phyloP scores from a whole-genome alignment of 2,113 vertebrate genomes.

The Chrysochloris asiatica region DNA sequence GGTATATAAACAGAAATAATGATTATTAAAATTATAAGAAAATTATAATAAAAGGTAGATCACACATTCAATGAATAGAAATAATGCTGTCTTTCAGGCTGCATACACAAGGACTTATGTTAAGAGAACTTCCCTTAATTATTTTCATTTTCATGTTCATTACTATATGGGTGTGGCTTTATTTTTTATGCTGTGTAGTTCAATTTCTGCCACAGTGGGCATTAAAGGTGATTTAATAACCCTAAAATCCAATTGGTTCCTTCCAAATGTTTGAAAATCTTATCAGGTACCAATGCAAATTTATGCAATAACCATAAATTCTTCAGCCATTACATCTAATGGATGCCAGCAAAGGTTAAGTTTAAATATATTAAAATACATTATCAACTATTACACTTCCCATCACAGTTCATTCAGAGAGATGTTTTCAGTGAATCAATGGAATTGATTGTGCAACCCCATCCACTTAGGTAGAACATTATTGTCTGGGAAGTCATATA shows the following conservation, averaged over 20 bases:
- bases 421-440: conserved; percentile 22
- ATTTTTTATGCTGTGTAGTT: not conserved
- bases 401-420: not conserved
- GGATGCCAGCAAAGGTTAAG: not conserved
- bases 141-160: not conserved
- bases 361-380: conserved; percentile 21
- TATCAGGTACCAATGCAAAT: not conserved
- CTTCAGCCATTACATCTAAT: conserved; percentile 22
- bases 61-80: not conserved
- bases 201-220: not conserved
- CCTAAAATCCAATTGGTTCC: not conserved
- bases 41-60: not conserved
- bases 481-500: not conserved
- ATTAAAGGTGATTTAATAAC: conserved; percentile 12
- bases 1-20: not conserved
- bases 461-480: not conserved
- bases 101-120: not conserved
- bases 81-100: not conserved
- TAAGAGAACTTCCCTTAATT: not conserved
- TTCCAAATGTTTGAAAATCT: conserved; percentile 46
- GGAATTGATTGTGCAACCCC: not conserved
- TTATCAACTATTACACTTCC: not conserved
- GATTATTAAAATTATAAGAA: not conserved
- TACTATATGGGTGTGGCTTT: not conserved
- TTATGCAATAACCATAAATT: not conserved